A percentile compares a stretch with the other conserved stretches of the same genome.
Evolutionary conservation across 1,140 invertebrate species (phyloP).

Genomic region (Agraylea sexmaculata): DNA sequence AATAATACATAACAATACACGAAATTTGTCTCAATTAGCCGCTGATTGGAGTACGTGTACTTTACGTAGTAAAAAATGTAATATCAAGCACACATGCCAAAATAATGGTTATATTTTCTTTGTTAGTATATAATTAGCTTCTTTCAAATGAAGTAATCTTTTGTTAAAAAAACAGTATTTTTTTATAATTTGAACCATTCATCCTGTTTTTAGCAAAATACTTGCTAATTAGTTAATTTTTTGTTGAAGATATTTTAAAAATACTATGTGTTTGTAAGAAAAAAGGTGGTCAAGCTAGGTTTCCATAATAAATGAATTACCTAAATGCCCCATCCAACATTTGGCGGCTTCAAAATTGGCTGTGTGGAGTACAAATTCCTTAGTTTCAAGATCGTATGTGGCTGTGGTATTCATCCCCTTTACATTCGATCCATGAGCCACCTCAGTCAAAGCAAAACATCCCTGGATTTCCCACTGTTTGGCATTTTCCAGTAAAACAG

Average conservation of each 20-base stretch:
- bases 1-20: neutral
- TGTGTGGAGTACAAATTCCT: constrained; percentile 69
- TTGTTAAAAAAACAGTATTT: neutral
- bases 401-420: constrained; percentile 73
- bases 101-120: neutral
- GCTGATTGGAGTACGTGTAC: too few relatives aligned
- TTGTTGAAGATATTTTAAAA: constrained; percentile 2
- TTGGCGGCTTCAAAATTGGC: constrained; percentile 79
- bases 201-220: too few relatives aligned
- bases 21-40: neutral
- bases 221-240: too few relatives aligned
- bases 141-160: neutral
- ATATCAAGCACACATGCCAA: too few relatives aligned
- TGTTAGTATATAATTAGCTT: neutral
- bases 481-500: constrained; percentile 44
- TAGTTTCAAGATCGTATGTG: constrained; percentile 59
- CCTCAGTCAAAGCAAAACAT: constrained; percentile 77
- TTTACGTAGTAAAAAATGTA: too few relatives aligned
- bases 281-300: neutral
- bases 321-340: constrained; percentile 65
- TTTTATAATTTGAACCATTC: neutral
- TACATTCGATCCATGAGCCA: constrained; percentile 80
- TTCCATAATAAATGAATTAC: constrained; percentile 20
- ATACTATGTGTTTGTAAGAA: neutral
- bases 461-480: constrained; percentile 47